Evolutionary conservation across 2,113 vertebrate species (phyloP).

Genomic region (Gymnobelideus leadbeateri): DNA sequence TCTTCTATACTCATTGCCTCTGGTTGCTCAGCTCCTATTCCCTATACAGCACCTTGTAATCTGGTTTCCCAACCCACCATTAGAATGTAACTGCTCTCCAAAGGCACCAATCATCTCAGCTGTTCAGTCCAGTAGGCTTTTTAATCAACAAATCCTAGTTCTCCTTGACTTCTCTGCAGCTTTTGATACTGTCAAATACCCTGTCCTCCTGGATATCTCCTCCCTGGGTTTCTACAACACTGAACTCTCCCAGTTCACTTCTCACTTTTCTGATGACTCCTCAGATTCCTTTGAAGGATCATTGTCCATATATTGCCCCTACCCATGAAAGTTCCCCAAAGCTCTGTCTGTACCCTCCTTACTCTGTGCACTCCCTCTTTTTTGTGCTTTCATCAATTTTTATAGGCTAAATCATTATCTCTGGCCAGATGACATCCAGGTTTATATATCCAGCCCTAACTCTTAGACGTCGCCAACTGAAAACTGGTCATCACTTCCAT

Average conservation of each 20-base stretch:
- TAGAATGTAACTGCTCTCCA: background rate
- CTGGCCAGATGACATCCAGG: background rate
- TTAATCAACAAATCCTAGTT: background rate
- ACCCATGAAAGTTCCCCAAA: background rate
- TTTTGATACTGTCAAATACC: background rate
- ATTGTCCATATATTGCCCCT: background rate
- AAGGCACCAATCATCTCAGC: background rate
- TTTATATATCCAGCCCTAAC: background rate
- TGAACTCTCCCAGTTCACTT: background rate
- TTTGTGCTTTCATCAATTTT: background rate
- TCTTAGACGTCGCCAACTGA: background rate
- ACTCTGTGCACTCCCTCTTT: background rate
- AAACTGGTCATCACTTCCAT: background rate
- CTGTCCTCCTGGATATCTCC: background rate
- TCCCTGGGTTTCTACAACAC: background rate
- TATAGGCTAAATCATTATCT: background rate
- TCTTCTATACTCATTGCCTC: background rate
- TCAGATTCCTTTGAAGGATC: background rate
- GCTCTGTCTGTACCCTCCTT: background rate
- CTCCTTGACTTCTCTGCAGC: background rate
- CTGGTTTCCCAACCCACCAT: background rate
- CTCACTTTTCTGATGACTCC: background rate
- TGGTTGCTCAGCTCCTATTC: background rate
- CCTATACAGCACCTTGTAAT: background rate
- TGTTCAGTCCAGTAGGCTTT: background rate